Evolutionary conservation across 1,140 invertebrate species (phyloP).

Genomic region (Drosophila pachea): DNA sequence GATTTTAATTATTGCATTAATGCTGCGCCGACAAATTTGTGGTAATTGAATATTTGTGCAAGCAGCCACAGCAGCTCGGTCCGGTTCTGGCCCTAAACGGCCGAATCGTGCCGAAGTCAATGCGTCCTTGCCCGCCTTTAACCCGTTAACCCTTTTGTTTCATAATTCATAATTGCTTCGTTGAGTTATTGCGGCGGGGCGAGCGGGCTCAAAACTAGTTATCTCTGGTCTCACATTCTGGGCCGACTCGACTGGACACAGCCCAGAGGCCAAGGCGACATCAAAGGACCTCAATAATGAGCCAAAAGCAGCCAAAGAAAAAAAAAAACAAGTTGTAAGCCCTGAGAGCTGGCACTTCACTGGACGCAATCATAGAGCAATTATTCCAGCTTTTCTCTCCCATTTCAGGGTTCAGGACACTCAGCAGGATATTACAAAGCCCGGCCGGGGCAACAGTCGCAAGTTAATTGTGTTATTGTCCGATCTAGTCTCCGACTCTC

Average conservation of each 20-base stretch:
- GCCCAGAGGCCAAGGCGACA: too few relatives aligned
- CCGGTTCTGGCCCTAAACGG: slow-evolving; percentile 34
- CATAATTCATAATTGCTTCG: slow-evolving; percentile 64
- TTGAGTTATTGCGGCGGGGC: slow-evolving; percentile 61
- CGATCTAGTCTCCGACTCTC: too few relatives aligned
- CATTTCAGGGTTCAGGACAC: not conserved
- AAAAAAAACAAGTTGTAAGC: slow-evolving; percentile 27
- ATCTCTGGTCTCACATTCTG: slow-evolving; percentile 34
- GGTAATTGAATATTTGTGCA: slow-evolving; percentile 72
- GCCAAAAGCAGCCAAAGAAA: slow-evolving; percentile 7
- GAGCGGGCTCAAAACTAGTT: slow-evolving; percentile 57
- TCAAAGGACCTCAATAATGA: slow-evolving; percentile 52
- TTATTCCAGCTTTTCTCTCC: slow-evolving; percentile 17
- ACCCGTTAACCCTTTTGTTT: slow-evolving; percentile 55
- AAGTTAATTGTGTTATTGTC: too few relatives aligned
- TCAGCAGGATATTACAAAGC: not conserved
- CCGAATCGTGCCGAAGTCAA: slow-evolving; percentile 59
- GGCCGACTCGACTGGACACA: slow-evolving; percentile 33
- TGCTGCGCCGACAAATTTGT: slow-evolving; percentile 72
- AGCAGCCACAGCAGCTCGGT: slow-evolving; percentile 37
- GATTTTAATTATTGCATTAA: slow-evolving; percentile 78
- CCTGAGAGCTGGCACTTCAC: slow-evolving; percentile 32
- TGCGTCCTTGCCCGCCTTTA: slow-evolving; percentile 26
- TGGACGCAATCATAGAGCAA: slow-evolving; percentile 30
- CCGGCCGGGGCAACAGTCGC: too few relatives aligned